Conservation (phyloP, 2,888 invertebrate genomes). For the Rapana venosa region DNA sequence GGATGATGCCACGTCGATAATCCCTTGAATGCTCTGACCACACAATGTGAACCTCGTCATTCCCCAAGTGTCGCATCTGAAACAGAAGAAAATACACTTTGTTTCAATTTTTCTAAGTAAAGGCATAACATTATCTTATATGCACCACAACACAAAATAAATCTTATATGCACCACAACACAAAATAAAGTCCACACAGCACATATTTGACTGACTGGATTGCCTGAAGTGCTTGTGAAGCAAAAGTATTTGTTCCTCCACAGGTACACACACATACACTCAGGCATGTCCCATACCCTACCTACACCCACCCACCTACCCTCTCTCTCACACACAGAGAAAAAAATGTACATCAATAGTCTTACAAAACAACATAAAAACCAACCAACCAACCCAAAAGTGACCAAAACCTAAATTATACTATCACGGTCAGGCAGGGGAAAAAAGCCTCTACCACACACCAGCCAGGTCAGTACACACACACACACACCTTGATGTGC, state of each 20-base stretch:
- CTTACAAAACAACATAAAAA: too few relatives aligned
- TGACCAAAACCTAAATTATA: too few relatives aligned
- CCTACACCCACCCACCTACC: too few relatives aligned
- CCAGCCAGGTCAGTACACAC: too few relatives aligned
- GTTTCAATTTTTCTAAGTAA: neutral
- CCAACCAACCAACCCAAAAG: too few relatives aligned
- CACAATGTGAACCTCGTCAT: slow-evolving; percentile 98
- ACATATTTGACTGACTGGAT: neutral
- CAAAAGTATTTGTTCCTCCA: too few relatives aligned
- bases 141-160: neutral
- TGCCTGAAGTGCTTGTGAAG: neutral
- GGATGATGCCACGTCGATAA: slow-evolving; percentile 96
- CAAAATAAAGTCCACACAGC: too few relatives aligned
- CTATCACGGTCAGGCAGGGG: too few relatives aligned
- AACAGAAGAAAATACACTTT: neutral
- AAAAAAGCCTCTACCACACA: too few relatives aligned
- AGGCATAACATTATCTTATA: too few relatives aligned
- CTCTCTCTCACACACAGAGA: neutral
- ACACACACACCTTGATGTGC: slow-evolving; percentile 72
- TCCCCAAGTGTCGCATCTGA: slow-evolving; percentile 94
- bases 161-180: neutral
- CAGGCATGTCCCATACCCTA: too few relatives aligned
- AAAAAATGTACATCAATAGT: neutral
- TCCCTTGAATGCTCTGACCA: slow-evolving; percentile 98
- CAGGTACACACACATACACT: too few relatives aligned